phyloP scores from a whole-genome alignment of 2,113 vertebrate genomes.

The Tichodroma muraria region DNA sequence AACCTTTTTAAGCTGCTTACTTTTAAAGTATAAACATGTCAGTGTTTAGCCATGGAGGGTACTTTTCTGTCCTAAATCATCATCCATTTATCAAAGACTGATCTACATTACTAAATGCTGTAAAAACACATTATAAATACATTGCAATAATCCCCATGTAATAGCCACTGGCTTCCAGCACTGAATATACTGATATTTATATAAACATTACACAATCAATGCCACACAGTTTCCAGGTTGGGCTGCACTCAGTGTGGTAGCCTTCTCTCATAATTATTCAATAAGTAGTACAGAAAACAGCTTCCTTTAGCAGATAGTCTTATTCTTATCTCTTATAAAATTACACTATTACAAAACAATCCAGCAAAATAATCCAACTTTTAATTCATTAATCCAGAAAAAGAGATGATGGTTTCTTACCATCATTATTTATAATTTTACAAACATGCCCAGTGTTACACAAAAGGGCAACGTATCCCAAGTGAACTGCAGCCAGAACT shows the following conservation, averaged over 20 bases:
- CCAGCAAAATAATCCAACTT: not conserved
- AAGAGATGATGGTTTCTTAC: not conserved
- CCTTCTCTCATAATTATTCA: not conserved
- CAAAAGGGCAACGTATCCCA: not conserved
- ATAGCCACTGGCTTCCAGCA: not conserved
- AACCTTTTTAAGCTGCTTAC: not conserved
- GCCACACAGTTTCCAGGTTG: not conserved
- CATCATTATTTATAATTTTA: not conserved
- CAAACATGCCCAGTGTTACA: not conserved
- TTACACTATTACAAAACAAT: not conserved
- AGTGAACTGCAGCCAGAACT: not conserved
- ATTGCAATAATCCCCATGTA: not conserved
- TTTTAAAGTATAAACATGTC: not conserved
- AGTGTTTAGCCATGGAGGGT: not conserved
- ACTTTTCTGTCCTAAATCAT: not conserved
- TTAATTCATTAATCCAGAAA: not conserved
- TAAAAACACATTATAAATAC: conserved; percentile 1
- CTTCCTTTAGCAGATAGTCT: not conserved
- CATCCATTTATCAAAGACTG: not conserved
- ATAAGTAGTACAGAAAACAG: not conserved
- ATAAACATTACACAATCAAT: not conserved
- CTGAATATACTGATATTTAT: not conserved
- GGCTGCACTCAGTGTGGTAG: not conserved
- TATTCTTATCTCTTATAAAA: not conserved
- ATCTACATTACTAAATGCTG: not conserved